phyloP scores from a whole-genome alignment of 2,888 invertebrate species.

The Drosophila mercatorum region DNA sequence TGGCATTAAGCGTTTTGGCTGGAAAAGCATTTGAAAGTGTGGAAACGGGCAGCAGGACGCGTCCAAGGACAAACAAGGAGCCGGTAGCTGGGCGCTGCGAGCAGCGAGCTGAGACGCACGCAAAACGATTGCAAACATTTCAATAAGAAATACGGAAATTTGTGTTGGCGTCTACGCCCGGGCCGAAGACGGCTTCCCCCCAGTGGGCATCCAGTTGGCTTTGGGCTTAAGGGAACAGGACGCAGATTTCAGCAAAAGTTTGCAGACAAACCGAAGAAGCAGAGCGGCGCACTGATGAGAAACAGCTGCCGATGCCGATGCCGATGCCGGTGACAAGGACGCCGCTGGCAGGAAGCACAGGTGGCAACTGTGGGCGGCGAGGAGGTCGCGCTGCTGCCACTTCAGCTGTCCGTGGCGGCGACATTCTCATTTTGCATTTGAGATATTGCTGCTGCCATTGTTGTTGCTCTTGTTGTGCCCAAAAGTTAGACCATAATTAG shows the following conservation, averaged over 20 bases:
- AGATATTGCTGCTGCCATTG: constrained; percentile 1
- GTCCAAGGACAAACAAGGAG: constrained; percentile 18
- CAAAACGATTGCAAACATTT: constrained; percentile 47
- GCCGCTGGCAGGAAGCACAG: constrained; percentile 1
- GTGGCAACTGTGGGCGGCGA: background rate
- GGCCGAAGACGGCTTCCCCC: background rate
- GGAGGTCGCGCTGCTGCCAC: background rate
- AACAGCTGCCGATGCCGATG: constrained; percentile 26
- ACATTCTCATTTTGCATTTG: constrained; percentile 33
- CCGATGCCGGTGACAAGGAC: constrained; percentile 1
- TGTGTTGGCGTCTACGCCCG: constrained; percentile 22
- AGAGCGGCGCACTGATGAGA: constrained; percentile 11
- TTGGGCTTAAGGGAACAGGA: background rate
- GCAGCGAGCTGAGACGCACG: constrained; percentile 1
- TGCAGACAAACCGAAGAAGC: constrained; percentile 46
- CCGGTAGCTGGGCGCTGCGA: background rate
- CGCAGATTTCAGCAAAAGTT: constrained; percentile 56
- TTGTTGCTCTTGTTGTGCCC: constrained; percentile 7
- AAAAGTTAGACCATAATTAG: constrained; percentile 50
- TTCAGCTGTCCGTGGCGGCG: constrained; percentile 7
- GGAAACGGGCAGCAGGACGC: constrained; percentile 16
- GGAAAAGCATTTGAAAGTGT: constrained; percentile 42
- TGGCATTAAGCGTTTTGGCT: constrained; percentile 68
- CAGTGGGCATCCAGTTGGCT: background rate
- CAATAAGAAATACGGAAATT: constrained; percentile 48